Base-by-base conservation (phyloP, 1,140 invertebrate genomes). In the Archivesica marissinica region DNA sequence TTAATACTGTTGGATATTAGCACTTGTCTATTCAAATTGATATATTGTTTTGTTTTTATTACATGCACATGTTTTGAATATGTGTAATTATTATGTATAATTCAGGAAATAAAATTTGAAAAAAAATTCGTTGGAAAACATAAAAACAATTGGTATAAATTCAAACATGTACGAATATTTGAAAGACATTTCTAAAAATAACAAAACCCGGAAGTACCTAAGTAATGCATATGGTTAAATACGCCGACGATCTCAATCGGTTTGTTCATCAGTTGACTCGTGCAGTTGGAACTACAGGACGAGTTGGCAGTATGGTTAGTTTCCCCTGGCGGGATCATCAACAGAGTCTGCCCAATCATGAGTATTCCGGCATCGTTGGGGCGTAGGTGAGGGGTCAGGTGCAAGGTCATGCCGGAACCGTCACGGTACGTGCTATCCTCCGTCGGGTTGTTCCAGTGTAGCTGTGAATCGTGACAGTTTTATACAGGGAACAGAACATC, bases 391-490 rank as follows among this genome's bases (percentile, higher is more conserved):
- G 81, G 61, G 2, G 88, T 87, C 39, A 85, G 64, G 72, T 87
- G 81, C 0, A 89, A 39, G 6, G 33, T 85, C 47, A 88, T 35
- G 7, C 88, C 88, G 0, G 88, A 89, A 23, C 81, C 80, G 30
- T 88, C 88, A 6, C n/a, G 56, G 25, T 87, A 79, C 25, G 52
- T 75, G 11, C 28, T 15, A 13, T 39, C 39, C 20, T 64, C 6
- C 30, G 68, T 75, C 4, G 88, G 87, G 28, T 89, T 89, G 77
- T 89, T 88, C 88, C 88, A 89, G 47, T 89, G 88, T 35, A 88
- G n/a, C 88, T 89, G 39, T 39, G 66, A 66, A 28, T 1, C 9
- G 20, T 38, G 33, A 64, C 44, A 50, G 44, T 50, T 20, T 20
- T 50, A 50, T n/a, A n/a, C n/a, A n/a, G n/a, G n/a, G n/a, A n/a